A percentile compares a stretch with the other conserved stretches of the same genome.
Conservation (phyloP, 1,140 invertebrate genomes). For the Drosophila grimshawi region DNA sequence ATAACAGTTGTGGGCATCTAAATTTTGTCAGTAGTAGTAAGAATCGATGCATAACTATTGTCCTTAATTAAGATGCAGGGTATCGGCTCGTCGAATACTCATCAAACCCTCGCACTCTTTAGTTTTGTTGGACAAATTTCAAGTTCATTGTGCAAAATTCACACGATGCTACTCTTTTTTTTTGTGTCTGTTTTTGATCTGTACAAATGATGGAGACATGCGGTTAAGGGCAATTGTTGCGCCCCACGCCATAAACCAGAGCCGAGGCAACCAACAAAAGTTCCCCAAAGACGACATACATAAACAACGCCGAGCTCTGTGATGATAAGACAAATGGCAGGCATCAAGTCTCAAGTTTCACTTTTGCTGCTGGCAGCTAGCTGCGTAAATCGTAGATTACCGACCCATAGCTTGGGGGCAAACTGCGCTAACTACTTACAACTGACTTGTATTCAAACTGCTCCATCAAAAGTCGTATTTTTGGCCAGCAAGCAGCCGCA, state of each 20-base stretch:
- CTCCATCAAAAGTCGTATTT: constrained; percentile 21
- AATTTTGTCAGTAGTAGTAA: no score
- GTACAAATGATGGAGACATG: constrained; percentile 38
- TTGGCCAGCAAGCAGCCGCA: constrained; percentile 9
- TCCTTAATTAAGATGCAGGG: neutral
- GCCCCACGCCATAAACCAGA: constrained; percentile 32
- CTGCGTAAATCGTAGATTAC: constrained; percentile 42
- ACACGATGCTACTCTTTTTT: constrained; percentile 42
- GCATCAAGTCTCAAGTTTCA: constrained; percentile 45
- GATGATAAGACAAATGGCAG: constrained; percentile 50
- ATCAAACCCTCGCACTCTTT: neutral
- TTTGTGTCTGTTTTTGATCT: constrained; percentile 27
- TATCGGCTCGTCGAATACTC: neutral
- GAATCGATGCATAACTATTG: no score
- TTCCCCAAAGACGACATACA: neutral
- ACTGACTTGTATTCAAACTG: neutral
- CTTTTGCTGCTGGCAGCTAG: constrained; percentile 33
- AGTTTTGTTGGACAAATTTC: constrained; percentile 52
- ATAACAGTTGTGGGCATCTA: neutral
- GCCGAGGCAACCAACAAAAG: constrained; percentile 22
- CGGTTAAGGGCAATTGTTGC: constrained; percentile 45
- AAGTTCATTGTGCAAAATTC: constrained; percentile 67
- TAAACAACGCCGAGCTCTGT: constrained; percentile 38
- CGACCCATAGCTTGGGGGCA: constrained; percentile 31
- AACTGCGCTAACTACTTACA: neutral